Conservation (phyloP, 1,140 invertebrate genomes). For the Teleogryllus occipitalis region DNA sequence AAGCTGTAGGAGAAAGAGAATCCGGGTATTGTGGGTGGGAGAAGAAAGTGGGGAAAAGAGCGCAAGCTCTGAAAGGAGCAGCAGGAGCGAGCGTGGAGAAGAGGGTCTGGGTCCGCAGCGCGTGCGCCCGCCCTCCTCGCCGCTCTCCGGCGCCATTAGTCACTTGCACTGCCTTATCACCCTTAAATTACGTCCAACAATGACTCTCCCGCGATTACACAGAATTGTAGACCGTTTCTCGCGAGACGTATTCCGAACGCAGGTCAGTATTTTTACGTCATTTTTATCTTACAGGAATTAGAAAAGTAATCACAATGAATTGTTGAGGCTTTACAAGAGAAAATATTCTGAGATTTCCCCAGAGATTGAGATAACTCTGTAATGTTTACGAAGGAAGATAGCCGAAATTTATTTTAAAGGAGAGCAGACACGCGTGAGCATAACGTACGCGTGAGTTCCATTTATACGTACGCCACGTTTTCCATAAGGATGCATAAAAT, state of each 20-base stretch:
- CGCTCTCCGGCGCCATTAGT: background rate
- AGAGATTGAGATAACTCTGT: background rate
- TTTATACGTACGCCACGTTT: background rate
- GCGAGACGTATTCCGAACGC: background rate
- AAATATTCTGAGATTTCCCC: background rate
- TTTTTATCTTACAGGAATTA: constrained; percentile 2
- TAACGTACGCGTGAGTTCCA: background rate
- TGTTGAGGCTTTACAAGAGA: background rate
- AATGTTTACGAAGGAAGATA: background rate
- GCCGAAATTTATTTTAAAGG: no score
- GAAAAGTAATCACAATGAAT: background rate
- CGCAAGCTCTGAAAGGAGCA: no score
- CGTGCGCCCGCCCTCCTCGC: no score
- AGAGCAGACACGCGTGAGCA: background rate
- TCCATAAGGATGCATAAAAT: background rate
- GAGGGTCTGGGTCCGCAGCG: no score
- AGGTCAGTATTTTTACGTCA: background rate
- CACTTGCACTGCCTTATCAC: background rate
- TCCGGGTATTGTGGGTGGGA: no score
- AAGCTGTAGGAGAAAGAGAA: no score
- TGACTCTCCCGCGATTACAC: background rate
- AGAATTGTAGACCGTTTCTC: background rate
- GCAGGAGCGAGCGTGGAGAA: no score
- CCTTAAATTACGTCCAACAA: background rate
- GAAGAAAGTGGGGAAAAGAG: no score